A percentile compares a stretch with the other conserved stretches of the same genome.
These are phyloP conservation scores for Nasonia vitripennis DNA, from an alignment of 1,140 invertebrate genomes.

Conservation along the genomic window DNA sequence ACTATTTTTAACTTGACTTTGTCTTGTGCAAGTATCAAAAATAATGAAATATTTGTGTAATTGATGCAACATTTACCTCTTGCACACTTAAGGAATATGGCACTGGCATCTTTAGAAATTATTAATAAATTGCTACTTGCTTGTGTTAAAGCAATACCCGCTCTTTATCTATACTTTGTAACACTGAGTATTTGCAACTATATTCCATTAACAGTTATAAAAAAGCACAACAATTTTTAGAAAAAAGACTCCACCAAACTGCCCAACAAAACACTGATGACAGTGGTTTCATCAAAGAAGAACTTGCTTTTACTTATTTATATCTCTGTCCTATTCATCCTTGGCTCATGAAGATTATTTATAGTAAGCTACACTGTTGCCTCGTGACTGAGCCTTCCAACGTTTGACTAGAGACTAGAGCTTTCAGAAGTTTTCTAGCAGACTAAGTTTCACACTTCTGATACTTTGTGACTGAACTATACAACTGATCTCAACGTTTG, in stretches of 20 bases:
- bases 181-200: not conserved
- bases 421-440: constrained; percentile 21
- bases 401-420: constrained; percentile 44
- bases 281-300: constrained; percentile 52
- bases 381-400: constrained; percentile 54
- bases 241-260: constrained; percentile 33
- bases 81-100: constrained; percentile 22
- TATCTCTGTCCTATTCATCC: constrained; percentile 70
- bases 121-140: not conserved
- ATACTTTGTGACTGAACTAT: constrained; percentile 18
- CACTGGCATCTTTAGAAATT: constrained; percentile 23
- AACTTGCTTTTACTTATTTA: constrained; percentile 67
- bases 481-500: not conserved
- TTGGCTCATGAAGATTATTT: constrained; percentile 68
- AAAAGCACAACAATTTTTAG: constrained; percentile 9
- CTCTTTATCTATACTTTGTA: not conserved
- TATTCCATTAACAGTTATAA: constrained; percentile 28
- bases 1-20: not conserved
- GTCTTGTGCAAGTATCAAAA: not conserved
- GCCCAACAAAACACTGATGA: constrained; percentile 48
- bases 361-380: constrained; percentile 60
- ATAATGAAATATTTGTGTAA: constrained; percentile 23
- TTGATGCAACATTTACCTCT: constrained; percentile 37
- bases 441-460: constrained; percentile 12
- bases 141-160: constrained; percentile 5